Base-by-base conservation (phyloP, 2,888 invertebrate species). In the Drosophila diplacantha region DNA sequence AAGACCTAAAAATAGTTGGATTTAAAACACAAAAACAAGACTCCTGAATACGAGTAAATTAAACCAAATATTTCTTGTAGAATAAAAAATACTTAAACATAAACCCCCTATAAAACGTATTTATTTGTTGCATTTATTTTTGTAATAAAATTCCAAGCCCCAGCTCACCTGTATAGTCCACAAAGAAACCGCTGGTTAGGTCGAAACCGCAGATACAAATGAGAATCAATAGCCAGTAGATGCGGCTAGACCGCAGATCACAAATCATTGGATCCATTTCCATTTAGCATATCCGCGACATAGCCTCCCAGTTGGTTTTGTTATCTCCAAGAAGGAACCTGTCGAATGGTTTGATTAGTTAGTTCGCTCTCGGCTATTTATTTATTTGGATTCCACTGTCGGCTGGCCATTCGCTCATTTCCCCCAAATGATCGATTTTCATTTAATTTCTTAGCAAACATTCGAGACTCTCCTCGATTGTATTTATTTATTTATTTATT, bases 111-210 rank as follows among this genome's bases (percentile, higher is more conserved):
- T 7, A 26, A 16, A 4, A 1, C 18, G 3, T 4, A 18, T 20
- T 14, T 14, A 11, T 20, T 20, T 32, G 6, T 14, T 9, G 8
- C 14, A 46, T 18, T 44, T 12, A 1, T n/a, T 11, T 20, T 2
- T 31, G 18, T 46, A 20, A 46, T 46, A 14, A 6, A 18, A 31
- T 11, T 18, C 1, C 8, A 0, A 5, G 3, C 11, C 18, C 12
- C 5, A 31, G 60, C 79, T 74, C 67, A 85, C 85, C 85, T 72
- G 78, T 73, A 51, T 79, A 75, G 53, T 85, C 76, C 22, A 77
- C 71, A 44, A 83, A 85, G 41, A 73, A 63, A 8, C 62, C 73
- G 53, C 50, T 20, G 5, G 62, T 32, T 38, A 32, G 26, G 9
- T 49, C n/a, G 14, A 43, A 34, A 9, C 56, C 61, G 20, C 47